Evolutionary conservation across 2,888 invertebrate species (phyloP).

Genomic region (Sarcophaga rosellei): DNA sequence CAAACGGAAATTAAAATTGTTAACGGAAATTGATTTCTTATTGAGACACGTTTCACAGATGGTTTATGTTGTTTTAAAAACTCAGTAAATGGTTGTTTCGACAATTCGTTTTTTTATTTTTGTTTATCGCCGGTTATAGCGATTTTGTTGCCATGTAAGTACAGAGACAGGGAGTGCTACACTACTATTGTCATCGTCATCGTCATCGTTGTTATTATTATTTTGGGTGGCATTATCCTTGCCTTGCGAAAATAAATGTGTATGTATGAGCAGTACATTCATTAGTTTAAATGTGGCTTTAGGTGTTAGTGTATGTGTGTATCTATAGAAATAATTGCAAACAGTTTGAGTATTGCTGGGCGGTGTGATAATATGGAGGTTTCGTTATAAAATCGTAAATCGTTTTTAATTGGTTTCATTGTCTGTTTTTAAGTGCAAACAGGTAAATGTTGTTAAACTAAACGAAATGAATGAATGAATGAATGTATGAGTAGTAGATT

Average conservation of each 20-base stretch:
- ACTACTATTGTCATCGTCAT: conserved; percentile 29
- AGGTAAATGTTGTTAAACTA: conserved; percentile 63
- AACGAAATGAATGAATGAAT: neutral
- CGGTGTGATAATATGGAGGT: neutral
- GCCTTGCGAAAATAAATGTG: neutral
- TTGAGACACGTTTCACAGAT: conserved; percentile 66
- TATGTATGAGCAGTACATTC: neutral
- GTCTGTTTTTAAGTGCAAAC: conserved; percentile 67
- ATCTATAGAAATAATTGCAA: too few relatives aligned
- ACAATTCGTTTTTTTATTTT: conserved; percentile 19
- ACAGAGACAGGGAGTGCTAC: too few relatives aligned
- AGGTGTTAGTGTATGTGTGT: neutral
- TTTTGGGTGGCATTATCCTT: conserved; percentile 15
- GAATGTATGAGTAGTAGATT: conserved; percentile 46
- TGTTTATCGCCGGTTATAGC: neutral
- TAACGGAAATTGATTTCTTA: conserved; percentile 79
- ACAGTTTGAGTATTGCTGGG: neutral
- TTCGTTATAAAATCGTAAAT: conserved; percentile 62
- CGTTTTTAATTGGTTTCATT: conserved; percentile 68
- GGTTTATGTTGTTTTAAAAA: conserved; percentile 56
- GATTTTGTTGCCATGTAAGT: too few relatives aligned
- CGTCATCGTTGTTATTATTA: conserved; percentile 4
- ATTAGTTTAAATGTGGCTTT: neutral
- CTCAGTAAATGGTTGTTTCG: conserved; percentile 48
- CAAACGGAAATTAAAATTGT: conserved; percentile 80